Evolutionary conservation across 53 echinoderm and acorn worm species (phyloP).

Genomic region (Arbacia lixula): DNA sequence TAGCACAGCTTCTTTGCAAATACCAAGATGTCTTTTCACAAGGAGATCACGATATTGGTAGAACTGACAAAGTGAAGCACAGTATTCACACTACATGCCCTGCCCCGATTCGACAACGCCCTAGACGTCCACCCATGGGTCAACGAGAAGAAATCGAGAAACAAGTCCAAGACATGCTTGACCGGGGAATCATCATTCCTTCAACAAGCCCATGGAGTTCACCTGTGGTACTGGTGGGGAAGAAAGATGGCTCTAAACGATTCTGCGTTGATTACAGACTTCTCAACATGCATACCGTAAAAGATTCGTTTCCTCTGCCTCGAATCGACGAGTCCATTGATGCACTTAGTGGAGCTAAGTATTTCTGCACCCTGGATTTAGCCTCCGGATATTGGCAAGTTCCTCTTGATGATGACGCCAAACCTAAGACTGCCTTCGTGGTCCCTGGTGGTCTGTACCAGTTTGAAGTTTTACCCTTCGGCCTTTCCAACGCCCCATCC

Average conservation of each 20-base stretch:
- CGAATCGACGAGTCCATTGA: slow-evolving; percentile 67
- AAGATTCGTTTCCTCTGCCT: slow-evolving; percentile 66
- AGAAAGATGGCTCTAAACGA: slow-evolving; percentile 64
- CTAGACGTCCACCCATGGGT: slow-evolving; percentile 33
- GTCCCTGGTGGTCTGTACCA: slow-evolving; percentile 21
- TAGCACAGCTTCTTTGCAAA: slow-evolving; percentile 42
- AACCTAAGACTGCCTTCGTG: slow-evolving; percentile 20
- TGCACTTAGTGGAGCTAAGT: slow-evolving; percentile 13
- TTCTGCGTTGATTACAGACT: slow-evolving; percentile 64
- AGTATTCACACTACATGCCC: slow-evolving; percentile 43
- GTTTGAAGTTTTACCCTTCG: slow-evolving; percentile 54
- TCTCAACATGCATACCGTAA: slow-evolving; percentile 52
- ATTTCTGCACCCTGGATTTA: slow-evolving; percentile 48
- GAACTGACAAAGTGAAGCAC: slow-evolving; percentile 58
- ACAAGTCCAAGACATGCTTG: slow-evolving; percentile 55
- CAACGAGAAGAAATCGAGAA: slow-evolving; percentile 54
- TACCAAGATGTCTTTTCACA: slow-evolving; percentile 62
- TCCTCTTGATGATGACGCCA: slow-evolving; percentile 7
- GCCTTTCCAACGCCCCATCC: slow-evolving; percentile 46
- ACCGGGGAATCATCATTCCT: too few species aligned
- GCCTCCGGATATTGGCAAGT: slow-evolving; percentile 34
- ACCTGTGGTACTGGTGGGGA: too few species aligned
- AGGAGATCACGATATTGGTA: slow-evolving; percentile 56
- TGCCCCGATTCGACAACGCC: slow-evolving; percentile 46
- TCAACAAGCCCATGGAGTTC: too few species aligned